A percentile compares a stretch with the other conserved stretches of the same genome.
Evolutionary conservation across 2,113 vertebrate genomes (phyloP).

Genomic region (Phoxinus phoxinus): DNA sequence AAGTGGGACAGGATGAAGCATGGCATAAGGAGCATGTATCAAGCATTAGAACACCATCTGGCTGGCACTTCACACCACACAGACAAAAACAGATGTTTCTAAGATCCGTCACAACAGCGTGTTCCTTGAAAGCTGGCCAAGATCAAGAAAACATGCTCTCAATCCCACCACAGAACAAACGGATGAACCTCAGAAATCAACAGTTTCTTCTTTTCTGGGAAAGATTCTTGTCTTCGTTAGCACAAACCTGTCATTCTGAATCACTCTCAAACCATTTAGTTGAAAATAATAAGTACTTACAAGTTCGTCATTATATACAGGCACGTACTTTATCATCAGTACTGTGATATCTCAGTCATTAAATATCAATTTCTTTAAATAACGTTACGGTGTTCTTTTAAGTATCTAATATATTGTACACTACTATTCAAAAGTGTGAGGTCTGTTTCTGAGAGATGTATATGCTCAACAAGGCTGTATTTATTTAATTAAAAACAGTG

Average conservation of each 20-base stretch:
- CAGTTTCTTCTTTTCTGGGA: not conserved
- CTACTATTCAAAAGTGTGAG: not conserved
- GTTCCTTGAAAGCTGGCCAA: slow-evolving; percentile 4
- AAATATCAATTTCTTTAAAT: not conserved
- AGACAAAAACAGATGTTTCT: slow-evolving; percentile 30
- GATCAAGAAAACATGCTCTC: not conserved
- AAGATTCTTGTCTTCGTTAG: not conserved
- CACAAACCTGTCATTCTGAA: not conserved
- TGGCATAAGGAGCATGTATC: not conserved
- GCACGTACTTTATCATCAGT: not conserved
- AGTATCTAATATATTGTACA: not conserved
- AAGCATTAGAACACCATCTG: slow-evolving; percentile 28
- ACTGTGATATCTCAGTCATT: not conserved
- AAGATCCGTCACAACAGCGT: not conserved
- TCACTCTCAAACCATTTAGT: not conserved
- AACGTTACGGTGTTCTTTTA: not conserved
- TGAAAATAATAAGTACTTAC: not conserved
- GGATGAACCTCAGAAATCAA: not conserved
- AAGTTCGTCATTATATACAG: not conserved
- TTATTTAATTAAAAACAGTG: not conserved
- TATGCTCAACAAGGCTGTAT: not conserved
- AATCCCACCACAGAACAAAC: not conserved
- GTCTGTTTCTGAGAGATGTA: not conserved
- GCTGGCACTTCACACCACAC: not conserved
- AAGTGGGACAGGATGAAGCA: not conserved